Base-by-base conservation (phyloP, 2,888 invertebrate genomes). In the Tetragonula carbonaria region DNA sequence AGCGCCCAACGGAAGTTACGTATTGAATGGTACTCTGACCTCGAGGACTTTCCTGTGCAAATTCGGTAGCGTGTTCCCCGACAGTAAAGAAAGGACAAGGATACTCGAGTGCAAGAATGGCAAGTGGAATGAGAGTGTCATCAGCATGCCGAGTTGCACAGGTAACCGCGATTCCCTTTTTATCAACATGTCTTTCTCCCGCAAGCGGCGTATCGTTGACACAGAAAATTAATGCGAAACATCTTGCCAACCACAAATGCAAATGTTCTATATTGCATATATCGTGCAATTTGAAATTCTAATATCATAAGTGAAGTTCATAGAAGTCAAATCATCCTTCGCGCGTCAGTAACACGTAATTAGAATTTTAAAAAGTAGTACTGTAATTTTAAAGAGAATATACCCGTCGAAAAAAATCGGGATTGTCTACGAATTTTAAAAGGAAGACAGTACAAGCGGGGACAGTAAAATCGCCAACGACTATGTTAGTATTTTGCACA, bases 1-100 rank as follows among this genome's bases (percentile, higher is more conserved):
- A 91, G 95, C 96, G 91, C 97, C 97, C 90, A 95, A 95, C 93
- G 96, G 96, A 94, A 97, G 97, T 70, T 96, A 96, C 93, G 93
- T 97, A 21, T 96, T 96, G 91, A 96, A 96, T 93, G 96, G 96
- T 90, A 97, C 96, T 90, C 95, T 96, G 80, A 96, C 96, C 65
- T 95, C 96, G 70, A 97, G 96, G 55, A 96, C 96, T 91, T 97
- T 96, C 95, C 96, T 96, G 94, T 97, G 97, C 94, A 96, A 96
- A 90, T 95, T 96, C 73, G 96, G 96, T 79, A 96, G 95, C 91
- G 95, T 96, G 92, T 97, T 97, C 94, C 96, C 96, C 23, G 97
- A 97, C 92, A 96, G 96, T n/a, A 95, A 95, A 86, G 95, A 95
- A 93, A 96, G 96, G 93, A 95, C 95, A 91, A 96, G 96, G 79